Percentiles rank a stretch among this genome's conserved stretches.
These are phyloP conservation scores for Anthonomus grandis DNA, from an alignment of 1,140 invertebrate genomes.

Conservation along the genomic window DNA sequence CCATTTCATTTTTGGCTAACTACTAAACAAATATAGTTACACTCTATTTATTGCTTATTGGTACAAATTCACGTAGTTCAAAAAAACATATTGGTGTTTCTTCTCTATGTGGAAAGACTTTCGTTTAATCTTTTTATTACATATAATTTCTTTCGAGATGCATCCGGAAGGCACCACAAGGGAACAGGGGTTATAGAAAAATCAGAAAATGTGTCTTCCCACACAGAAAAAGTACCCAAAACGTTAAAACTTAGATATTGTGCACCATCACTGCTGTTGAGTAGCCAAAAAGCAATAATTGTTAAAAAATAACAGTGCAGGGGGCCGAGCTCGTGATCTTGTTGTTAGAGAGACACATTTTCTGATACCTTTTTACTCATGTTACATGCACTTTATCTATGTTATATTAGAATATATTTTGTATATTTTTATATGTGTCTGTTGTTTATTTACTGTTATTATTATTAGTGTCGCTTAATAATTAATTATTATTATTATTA, in stretches of 20 bases:
- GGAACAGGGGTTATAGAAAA: constrained; percentile 3
- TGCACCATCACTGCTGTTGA: constrained; percentile 47
- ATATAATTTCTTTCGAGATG: constrained; percentile 6
- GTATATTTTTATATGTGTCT: constrained; percentile 28
- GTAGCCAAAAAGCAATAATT: constrained; percentile 41
- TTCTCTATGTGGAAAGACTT: constrained; percentile 52
- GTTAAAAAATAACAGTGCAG: constrained; percentile 43
- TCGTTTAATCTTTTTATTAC: constrained; percentile 38
- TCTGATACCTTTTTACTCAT: too few relatives aligned
- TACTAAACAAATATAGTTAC: too few relatives aligned
- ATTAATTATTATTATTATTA: constrained; percentile 27
- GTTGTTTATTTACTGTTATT: constrained; percentile 27
- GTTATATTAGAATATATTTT: constrained; percentile 23
- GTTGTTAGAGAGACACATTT: constrained; percentile 54
- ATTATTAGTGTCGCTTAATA: constrained; percentile 24
- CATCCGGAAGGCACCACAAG: constrained; percentile 20
- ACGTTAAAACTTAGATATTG: constrained; percentile 39
- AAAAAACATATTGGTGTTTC: constrained; percentile 45
- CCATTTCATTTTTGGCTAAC: too few relatives aligned
- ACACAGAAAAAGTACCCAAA: constrained; percentile 57
- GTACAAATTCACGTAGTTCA: too few relatives aligned
- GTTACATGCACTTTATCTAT: constrained; percentile 34
- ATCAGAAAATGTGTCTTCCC: constrained; percentile 87
- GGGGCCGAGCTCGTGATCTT: constrained; percentile 34
- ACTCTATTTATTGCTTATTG: too few relatives aligned